Evolutionary conservation across 2,888 invertebrate genomes (phyloP), one percentile per base, ranked within the genome.

Genomic region (Rhagonycha fulva): DNA sequence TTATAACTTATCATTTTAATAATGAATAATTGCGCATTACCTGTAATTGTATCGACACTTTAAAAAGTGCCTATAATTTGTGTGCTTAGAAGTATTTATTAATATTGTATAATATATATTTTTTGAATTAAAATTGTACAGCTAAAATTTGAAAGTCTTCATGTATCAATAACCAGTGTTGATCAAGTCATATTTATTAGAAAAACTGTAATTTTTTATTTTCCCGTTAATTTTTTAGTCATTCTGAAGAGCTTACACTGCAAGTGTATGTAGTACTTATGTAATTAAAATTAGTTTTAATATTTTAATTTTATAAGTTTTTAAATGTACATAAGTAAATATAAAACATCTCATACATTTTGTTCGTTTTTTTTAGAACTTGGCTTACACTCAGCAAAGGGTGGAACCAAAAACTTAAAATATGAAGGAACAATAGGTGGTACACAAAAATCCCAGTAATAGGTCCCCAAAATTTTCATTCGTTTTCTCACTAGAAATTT

Each of bases 1-100:
- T 68, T 68, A 47, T 47, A 68, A 32, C 14, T 30, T 28, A 14
- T 30, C 68, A 24, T 30, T 68, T 32, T 68, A 66, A 67, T 66
- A 72, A 24, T 70, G 26, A 66, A 32, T 71, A 71, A 14, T 63
- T 19, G 24, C 62, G 14, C 14, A 11, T 67, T 72, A 67, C 14
- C 32, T 71, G 63, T 63, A 47, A 66, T 26, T 72, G 60, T 72
- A 61, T 23, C 32, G 67, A 72, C 72, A 69, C 72, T 76, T 72
- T 63, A 66, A 66, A 26, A 76, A 76, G 76, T 76, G 76, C 76
- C 76, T 76, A 63, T 69, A 24, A 66, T 23, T 72, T 68, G 68
- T 68, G 68, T 75, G 71, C 71, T 71, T 71, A 75, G 62, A 47
- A 68, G 26, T 75, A 75, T 75, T 75, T 71, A 68, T 68, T 66